phyloP scores from a whole-genome alignment of 2,888 invertebrate species.

The Pseudoips prasinana region DNA sequence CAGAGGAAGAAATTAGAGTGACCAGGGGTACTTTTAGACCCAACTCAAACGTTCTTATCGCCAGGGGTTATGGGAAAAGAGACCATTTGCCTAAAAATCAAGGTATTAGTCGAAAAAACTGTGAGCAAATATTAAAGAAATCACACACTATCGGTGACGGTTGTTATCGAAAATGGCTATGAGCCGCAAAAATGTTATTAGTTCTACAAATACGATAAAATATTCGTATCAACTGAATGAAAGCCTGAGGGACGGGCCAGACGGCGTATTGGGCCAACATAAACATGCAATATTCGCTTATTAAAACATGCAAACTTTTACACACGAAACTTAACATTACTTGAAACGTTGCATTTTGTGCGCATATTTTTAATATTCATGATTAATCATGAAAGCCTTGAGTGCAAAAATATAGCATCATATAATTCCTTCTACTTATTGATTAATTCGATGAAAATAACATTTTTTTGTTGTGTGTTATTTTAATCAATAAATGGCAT shows the following conservation, averaged over 20 bases:
- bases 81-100: constrained; percentile 28
- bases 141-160: constrained; percentile 23
- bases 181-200: constrained; percentile 27
- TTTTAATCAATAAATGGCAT: too few species aligned
- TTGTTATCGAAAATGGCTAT: constrained; percentile 32
- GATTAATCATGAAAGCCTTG: background rate
- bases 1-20: constrained; percentile 71
- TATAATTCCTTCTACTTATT: too few species aligned
- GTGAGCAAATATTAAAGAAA: constrained; percentile 32
- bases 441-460: too few species aligned
- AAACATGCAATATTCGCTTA: constrained; percentile 31
- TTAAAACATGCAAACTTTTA: constrained; percentile 26
- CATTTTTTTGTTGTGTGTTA: too few species aligned
- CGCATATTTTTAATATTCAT: too few species aligned
- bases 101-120: constrained; percentile 41
- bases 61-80: constrained; percentile 65
- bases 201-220: constrained; percentile 16
- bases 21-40: constrained; percentile 66
- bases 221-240: constrained; percentile 28
- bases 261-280: constrained; percentile 22
- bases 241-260: constrained; percentile 33
- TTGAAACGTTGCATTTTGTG: background rate
- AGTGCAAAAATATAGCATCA: constrained; percentile 23
- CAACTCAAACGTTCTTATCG: constrained; percentile 65
- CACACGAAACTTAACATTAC: constrained; percentile 10